phyloP scores from a whole-genome alignment of 2,888 invertebrate genomes.

The Serripes groenlandicus region DNA sequence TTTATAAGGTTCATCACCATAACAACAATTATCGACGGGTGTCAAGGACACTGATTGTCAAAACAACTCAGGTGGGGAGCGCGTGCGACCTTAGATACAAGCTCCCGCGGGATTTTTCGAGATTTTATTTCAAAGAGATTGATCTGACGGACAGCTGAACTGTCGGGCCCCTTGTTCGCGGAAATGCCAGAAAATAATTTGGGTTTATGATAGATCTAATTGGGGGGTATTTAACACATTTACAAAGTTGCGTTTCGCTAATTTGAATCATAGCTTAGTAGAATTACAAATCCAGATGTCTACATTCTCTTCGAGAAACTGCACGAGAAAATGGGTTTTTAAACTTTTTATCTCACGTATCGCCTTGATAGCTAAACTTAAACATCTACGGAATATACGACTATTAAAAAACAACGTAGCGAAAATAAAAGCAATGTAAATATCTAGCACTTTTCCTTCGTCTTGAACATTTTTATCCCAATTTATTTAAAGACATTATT shows the following conservation, averaged over 20 bases:
- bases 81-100: slow-evolving; percentile 20
- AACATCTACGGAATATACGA: no score
- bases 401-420: no score
- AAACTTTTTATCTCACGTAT: no score
- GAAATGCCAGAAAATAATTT: slow-evolving; percentile 60
- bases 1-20: slow-evolving; percentile 26
- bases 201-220: slow-evolving; percentile 60
- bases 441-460: no score
- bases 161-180: slow-evolving; percentile 52
- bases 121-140: slow-evolving; percentile 46
- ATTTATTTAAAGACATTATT: no score
- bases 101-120: slow-evolving; percentile 32
- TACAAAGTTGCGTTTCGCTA: slow-evolving; percentile 53
- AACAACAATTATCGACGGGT: slow-evolving; percentile 27
- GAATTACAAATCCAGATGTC: slow-evolving; percentile 16
- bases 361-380: no score
- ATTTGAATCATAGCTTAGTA: slow-evolving; percentile 31
- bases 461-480: no score
- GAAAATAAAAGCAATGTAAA: no score
- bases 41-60: slow-evolving; percentile 28
- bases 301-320: slow-evolving; percentile 10
- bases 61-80: slow-evolving; percentile 29
- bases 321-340: no score
- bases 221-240: slow-evolving; percentile 59
- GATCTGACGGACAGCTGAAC: slow-evolving; percentile 57